Conservation (phyloP, 2,888 invertebrate species). For the Tipula unca region DNA sequence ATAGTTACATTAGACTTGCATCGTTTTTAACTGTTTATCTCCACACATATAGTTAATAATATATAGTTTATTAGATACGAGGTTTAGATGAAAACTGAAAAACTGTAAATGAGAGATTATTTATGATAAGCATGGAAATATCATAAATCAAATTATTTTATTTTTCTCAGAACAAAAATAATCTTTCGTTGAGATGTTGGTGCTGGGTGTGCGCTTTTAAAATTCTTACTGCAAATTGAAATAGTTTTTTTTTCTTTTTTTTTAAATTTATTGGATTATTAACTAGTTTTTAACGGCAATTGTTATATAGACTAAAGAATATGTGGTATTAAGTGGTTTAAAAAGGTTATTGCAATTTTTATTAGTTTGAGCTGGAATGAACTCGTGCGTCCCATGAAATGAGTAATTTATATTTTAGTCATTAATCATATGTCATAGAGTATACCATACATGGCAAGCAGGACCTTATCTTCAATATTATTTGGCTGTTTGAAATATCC, state of each 20-base stretch:
- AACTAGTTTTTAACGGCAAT: background rate
- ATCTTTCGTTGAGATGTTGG: background rate
- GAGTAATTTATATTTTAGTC: too few species aligned
- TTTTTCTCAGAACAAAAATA: background rate
- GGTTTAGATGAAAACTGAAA: background rate
- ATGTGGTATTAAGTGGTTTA: background rate
- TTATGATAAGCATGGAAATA: constrained; percentile 8
- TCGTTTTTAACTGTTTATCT: background rate
- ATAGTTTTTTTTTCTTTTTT: background rate
- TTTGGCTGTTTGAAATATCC: too few species aligned
- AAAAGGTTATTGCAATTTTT: background rate
- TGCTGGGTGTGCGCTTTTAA: background rate
- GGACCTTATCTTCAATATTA: too few species aligned
- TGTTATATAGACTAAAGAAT: background rate
- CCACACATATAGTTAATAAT: background rate
- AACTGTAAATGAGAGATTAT: constrained; percentile 8
- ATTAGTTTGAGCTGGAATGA: background rate
- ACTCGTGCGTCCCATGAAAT: background rate
- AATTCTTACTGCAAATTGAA: background rate
- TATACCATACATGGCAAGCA: too few species aligned
- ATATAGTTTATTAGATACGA: background rate
- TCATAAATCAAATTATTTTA: background rate
- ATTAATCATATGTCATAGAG: too few species aligned
- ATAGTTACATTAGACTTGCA: background rate
- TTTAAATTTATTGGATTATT: background rate